phyloP scores from a whole-genome alignment of 2,888 invertebrate genomes.

The Melanotus villosus region DNA sequence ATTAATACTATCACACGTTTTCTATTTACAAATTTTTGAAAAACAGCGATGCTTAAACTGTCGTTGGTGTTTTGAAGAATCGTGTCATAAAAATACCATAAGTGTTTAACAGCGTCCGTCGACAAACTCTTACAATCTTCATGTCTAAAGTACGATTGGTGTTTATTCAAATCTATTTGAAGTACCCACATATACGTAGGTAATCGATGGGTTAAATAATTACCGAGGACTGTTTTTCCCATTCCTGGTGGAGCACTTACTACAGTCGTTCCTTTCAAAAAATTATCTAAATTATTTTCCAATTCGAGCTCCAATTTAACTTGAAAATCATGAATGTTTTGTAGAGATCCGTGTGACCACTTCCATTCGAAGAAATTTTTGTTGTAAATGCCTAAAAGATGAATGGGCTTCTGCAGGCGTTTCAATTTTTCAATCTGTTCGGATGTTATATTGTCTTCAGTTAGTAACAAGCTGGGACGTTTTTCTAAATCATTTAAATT shows the following conservation, averaged over 20 bases:
- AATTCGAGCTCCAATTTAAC: background rate
- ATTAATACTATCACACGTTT: conserved; percentile 2
- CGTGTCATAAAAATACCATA: background rate
- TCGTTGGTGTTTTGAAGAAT: background rate
- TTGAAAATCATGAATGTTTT: background rate
- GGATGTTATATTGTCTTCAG: background rate
- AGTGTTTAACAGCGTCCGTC: background rate
- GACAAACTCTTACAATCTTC: background rate
- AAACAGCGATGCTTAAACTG: background rate
- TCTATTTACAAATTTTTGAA: background rate
- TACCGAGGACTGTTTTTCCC: conserved; percentile 19
- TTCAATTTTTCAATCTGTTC: background rate
- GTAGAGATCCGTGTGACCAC: background rate
- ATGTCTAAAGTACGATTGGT: background rate
- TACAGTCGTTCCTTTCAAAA: background rate
- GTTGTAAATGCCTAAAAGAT: background rate
- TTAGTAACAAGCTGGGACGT: background rate
- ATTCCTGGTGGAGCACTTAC: conserved; percentile 22
- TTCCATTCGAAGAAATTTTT: background rate
- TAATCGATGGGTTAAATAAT: background rate
- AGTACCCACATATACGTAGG: background rate
- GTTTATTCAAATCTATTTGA: background rate
- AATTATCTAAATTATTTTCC: background rate
- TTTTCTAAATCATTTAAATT: background rate
- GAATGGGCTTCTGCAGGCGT: background rate